Conservation (phyloP, 2,888 invertebrate genomes). For the Watsonalla binaria region DNA sequence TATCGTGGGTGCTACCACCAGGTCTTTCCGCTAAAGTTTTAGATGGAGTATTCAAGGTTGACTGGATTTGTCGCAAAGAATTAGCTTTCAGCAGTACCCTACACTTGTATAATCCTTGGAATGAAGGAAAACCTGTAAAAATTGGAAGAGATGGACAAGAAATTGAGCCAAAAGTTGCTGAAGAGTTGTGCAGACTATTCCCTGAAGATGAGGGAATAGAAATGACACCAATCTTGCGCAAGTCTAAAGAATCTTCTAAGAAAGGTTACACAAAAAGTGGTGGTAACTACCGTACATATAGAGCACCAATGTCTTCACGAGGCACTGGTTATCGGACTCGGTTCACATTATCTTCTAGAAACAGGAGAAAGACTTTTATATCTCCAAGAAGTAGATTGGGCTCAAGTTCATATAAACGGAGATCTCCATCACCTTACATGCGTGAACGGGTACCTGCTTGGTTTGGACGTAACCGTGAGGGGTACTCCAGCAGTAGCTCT, state of each 20-base stretch:
- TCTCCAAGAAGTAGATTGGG: constrained; percentile 81
- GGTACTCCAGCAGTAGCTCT: constrained; percentile 59
- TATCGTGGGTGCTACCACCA: constrained; percentile 96
- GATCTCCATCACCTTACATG: constrained; percentile 79
- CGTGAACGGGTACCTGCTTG: constrained; percentile 81
- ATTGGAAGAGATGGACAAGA: constrained; percentile 99
- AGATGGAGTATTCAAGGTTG: constrained; percentile 97
- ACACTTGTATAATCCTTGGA: constrained; percentile 98
- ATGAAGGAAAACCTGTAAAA: constrained; percentile 98
- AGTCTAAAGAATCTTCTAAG: constrained; percentile 90
- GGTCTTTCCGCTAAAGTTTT: constrained; percentile 94
- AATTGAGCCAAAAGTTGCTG: constrained; percentile 97
- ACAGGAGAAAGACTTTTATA: constrained; percentile 81
- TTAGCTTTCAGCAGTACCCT: constrained; percentile 94
- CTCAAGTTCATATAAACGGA: constrained; percentile 71
- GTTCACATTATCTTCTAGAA: constrained; percentile 67
- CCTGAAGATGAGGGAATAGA: constrained; percentile 95
- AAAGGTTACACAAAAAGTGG: constrained; percentile 76
- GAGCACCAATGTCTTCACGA: constrained; percentile 64
- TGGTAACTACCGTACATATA: constrained; percentile 71
- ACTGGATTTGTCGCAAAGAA: constrained; percentile 98
- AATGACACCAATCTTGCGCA: constrained; percentile 90
- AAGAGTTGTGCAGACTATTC: constrained; percentile 95
- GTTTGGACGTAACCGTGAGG: constrained; percentile 77
- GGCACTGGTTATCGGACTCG: constrained; percentile 73